A percentile compares a stretch with the other conserved stretches of the same genome.
These are phyloP conservation scores for Actinia tenebrosa DNA, from an alignment of 64 coral and sea anemone species.

Conservation along the genomic window DNA sequence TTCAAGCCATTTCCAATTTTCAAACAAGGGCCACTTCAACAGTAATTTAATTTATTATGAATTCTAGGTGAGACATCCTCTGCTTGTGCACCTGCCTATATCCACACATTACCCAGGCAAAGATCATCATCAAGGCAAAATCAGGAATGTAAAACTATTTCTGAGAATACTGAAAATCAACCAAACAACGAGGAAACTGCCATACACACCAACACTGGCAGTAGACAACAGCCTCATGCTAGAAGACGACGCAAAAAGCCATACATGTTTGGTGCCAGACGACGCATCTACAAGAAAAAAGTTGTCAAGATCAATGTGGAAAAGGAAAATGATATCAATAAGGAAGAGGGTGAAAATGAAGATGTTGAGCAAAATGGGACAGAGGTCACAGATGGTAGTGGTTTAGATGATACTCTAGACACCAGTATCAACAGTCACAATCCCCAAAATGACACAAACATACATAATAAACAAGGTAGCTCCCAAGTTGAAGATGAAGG, in stretches of 20 bases:
- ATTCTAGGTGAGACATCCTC: slow-evolving; percentile 60
- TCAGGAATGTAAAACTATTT: background rate
- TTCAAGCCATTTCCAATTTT: no score
- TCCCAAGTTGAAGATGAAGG: background rate
- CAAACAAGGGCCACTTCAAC: no score
- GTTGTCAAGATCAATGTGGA: background rate
- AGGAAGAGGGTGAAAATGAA: slow-evolving; percentile 7
- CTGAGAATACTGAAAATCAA: background rate
- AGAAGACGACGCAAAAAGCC: background rate
- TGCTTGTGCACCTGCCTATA: slow-evolving; percentile 69
- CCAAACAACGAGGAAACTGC: background rate
- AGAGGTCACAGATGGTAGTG: background rate
- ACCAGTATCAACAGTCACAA: background rate
- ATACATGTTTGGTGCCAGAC: background rate
- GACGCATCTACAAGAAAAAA: background rate
- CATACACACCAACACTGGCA: background rate
- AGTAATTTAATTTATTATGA: background rate
- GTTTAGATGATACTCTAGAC: background rate
- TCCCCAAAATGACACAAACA: background rate
- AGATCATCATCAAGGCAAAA: background rate
- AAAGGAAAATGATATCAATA: background rate
- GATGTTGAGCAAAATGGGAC: slow-evolving; percentile 2
- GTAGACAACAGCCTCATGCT: background rate
- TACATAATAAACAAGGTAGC: background rate
- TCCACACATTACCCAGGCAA: slow-evolving; percentile 56